A percentile compares a stretch with the other conserved stretches of the same genome.
Conservation (phyloP, 2,113 vertebrate species). For the Gallinago media region DNA sequence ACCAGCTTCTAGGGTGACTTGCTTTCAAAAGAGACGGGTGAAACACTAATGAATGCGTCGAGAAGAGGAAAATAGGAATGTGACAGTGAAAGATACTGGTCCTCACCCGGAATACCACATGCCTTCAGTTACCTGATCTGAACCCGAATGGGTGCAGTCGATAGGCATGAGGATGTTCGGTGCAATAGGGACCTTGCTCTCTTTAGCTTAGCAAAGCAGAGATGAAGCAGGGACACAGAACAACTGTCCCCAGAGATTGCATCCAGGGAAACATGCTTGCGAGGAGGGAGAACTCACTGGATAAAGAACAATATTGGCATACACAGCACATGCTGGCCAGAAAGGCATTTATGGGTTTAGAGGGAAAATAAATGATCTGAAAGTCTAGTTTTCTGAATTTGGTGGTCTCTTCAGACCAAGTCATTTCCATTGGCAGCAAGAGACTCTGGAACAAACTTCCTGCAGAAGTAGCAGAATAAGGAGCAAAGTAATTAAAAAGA, state of each 20-base stretch:
- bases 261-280: not conserved
- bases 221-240: not conserved
- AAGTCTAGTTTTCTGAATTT: not conserved
- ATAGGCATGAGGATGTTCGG: not conserved
- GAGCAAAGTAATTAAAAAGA: constrained; percentile 27
- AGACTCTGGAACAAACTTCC: constrained; percentile 15
- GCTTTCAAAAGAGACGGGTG: not conserved
- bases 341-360: not conserved
- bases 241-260: not conserved
- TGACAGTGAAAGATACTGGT: not conserved
- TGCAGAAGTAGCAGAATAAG: not conserved
- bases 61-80: not conserved
- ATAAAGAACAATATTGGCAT: not conserved
- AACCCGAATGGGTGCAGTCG: not conserved
- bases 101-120: not conserved
- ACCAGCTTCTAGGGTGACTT: not conserved
- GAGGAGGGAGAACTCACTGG: not conserved
- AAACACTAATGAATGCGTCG: not conserved
- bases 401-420: constrained; percentile 5
- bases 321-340: not conserved
- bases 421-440: constrained; percentile 37
- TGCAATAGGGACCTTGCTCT: accelerated
- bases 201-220: not conserved
- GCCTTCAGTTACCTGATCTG: not conserved
- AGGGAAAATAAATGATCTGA: not conserved